phyloP scores from a whole-genome alignment of 2,797 vertebrate genomes.

The Anguilla marmorata region DNA sequence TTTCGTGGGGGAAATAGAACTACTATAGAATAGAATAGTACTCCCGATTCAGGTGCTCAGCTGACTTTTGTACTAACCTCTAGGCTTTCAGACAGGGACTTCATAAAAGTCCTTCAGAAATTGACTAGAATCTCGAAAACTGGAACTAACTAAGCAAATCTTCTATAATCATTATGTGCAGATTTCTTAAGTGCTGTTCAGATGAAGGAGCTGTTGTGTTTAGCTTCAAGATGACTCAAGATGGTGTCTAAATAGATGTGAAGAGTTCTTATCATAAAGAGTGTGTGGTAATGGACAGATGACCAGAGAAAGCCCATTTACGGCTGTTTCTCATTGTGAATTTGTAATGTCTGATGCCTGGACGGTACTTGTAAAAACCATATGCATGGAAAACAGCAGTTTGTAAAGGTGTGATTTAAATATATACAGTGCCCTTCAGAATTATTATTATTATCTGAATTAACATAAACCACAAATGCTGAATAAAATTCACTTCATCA shows the following conservation, averaged over 20 bases:
- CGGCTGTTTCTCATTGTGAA: background rate
- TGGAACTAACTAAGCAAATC: background rate
- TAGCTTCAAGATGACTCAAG: background rate
- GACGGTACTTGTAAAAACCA: background rate
- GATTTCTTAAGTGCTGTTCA: background rate
- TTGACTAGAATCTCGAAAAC: background rate
- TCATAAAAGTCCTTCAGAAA: background rate
- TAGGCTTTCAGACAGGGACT: background rate
- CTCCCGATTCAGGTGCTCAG: background rate
- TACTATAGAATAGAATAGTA: background rate
- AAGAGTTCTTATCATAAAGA: background rate
- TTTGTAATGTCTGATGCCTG: background rate
- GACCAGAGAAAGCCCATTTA: background rate
- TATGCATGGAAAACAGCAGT: background rate
- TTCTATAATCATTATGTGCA: background rate
- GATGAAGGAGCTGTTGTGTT: background rate
- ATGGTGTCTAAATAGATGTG: background rate
- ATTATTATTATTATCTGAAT: background rate
- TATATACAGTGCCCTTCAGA: background rate
- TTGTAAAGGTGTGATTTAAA: background rate
- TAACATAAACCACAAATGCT: background rate
- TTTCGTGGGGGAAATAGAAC: slow-evolving; percentile 35
- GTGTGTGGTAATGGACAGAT: background rate
- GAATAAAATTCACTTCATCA: background rate
- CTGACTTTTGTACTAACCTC: background rate